phyloP scores from a whole-genome alignment of 2,888 invertebrate genomes.

The Clivina fossor region DNA sequence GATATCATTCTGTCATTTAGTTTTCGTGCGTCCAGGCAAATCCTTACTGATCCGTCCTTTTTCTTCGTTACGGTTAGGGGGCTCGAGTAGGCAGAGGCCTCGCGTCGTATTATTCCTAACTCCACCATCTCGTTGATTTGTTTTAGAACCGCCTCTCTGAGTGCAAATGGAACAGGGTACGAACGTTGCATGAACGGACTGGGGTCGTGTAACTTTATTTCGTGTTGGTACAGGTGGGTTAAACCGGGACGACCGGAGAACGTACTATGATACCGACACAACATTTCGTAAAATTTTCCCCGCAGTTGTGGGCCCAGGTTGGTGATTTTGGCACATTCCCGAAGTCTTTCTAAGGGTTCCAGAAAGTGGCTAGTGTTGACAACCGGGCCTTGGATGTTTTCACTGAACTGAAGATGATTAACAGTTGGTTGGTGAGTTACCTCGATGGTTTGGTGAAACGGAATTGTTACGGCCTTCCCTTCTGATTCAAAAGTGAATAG shows the following conservation, averaged over 20 bases:
- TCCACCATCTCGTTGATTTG: constrained; percentile 43
- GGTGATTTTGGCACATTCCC: too few species aligned
- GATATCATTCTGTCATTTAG: constrained; percentile 44
- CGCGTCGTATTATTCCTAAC: constrained; percentile 42
- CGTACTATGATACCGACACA: constrained; percentile 25
- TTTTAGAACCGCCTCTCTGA: constrained; percentile 39
- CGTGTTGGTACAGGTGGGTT: constrained; percentile 39
- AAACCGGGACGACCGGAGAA: constrained; percentile 38
- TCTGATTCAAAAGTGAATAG: too few species aligned
- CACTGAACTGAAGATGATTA: too few species aligned
- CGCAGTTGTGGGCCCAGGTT: too few species aligned
- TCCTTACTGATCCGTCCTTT: constrained; percentile 43
- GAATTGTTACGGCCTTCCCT: too few species aligned
- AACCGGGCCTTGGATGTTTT: too few species aligned
- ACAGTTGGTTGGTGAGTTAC: too few species aligned
- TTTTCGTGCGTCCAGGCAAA: constrained; percentile 45
- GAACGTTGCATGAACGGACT: constrained; percentile 40
- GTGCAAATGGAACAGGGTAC: constrained; percentile 44
- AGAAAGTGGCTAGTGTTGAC: too few species aligned
- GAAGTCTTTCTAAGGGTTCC: too few species aligned
- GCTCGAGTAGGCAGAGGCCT: constrained; percentile 43
- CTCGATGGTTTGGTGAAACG: too few species aligned
- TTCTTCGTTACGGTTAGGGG: constrained; percentile 44
- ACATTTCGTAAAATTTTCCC: constrained; percentile 15
- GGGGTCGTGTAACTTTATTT: constrained; percentile 38